Percentiles rank a stretch among this genome's conserved stretches.
These are phyloP conservation scores for Agrotis exclamationis DNA, from an alignment of 2,888 invertebrate species.

Conservation along the genomic window DNA sequence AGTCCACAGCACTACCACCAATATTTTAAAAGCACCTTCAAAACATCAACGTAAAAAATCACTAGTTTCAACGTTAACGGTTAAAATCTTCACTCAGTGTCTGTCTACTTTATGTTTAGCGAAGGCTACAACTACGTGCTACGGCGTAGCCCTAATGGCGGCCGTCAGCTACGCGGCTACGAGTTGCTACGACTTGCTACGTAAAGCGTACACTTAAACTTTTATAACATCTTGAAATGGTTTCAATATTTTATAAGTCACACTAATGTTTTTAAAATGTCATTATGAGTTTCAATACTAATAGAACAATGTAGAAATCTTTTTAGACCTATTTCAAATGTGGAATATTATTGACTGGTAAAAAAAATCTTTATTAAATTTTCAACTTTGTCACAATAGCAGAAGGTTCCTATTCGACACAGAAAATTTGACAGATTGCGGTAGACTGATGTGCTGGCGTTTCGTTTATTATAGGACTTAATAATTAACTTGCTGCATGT, in stretches of 20 bases:
- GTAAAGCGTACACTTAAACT: slow-evolving; percentile 54
- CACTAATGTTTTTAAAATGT: slow-evolving; percentile 23
- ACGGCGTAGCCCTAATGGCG: slow-evolving; percentile 65
- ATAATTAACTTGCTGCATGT: too few relatives aligned
- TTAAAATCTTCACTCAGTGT: slow-evolving; percentile 55
- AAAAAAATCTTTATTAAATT: too few relatives aligned
- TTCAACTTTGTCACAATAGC: too few relatives aligned
- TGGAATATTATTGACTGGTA: too few relatives aligned
- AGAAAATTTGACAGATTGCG: too few relatives aligned
- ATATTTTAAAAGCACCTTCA: slow-evolving; percentile 2
- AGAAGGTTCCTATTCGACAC: too few relatives aligned
- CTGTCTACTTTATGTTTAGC: slow-evolving; percentile 58
- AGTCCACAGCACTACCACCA: neutral
- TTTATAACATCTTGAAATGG: slow-evolving; percentile 57
- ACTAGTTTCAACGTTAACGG: slow-evolving; percentile 27
- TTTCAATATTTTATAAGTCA: slow-evolving; percentile 43
- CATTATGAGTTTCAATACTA: neutral
- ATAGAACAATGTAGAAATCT: too few relatives aligned
- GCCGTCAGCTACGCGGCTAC: slow-evolving; percentile 65
- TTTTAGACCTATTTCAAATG: too few relatives aligned
- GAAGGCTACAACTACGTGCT: slow-evolving; percentile 60
- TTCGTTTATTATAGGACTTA: too few relatives aligned
- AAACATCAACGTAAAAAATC: slow-evolving; percentile 21
- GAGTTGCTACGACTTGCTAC: slow-evolving; percentile 51
- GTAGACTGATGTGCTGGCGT: too few relatives aligned